Base-by-base conservation (phyloP, 1,140 invertebrate species). In the Dendrolimus punctatus region DNA sequence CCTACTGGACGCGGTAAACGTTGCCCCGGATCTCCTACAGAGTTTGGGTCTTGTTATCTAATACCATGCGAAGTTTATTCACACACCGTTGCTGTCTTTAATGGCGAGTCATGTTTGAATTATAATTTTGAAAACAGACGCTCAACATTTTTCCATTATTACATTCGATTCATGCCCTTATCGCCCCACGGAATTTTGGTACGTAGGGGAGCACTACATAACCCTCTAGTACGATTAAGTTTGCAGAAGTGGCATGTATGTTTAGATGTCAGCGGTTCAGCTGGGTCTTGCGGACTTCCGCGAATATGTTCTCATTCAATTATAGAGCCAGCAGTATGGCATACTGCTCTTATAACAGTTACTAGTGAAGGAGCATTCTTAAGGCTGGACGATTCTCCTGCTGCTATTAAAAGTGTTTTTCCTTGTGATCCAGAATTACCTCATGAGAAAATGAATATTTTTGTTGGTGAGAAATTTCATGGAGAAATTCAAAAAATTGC, bases 181-280 rank as follows among this genome's bases (percentile, higher is more conserved):
- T 85, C 80, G 38, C 79, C 79, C 10, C 72, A 76, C 36, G 80
- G 82, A 8, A 76, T 65, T 4, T 43, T 85, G 8, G 58, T 81
- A 4, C 74, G 76, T 6, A 62, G 77, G 43, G 74, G 73, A 9
- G 48, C 55, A 6, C 40, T 67, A 40, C 68, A 70, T 40, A 60
- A 60, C 38, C 72, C 78, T 4, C 54, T 49, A 8, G 54, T 85
- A 46, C 56, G 74, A 10, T 56, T 85, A 0, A 82, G 70, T 55
- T 53, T 85, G 23, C 82, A 80, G 45, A 79, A 76, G 60, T 82
- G 80, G 80, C 77, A 80, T 45, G 46, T 82, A 41, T 83, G 82
- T 42, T 58, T 82, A 40, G 82, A 85, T 46, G 76, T 68, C 7
- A 69, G 57, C 58, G 82, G 77, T 8, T 40, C 59, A 6, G 61